Evolutionary conservation across 1,140 invertebrate species (phyloP).

Genomic region (Lordiphosa mommai): DNA sequence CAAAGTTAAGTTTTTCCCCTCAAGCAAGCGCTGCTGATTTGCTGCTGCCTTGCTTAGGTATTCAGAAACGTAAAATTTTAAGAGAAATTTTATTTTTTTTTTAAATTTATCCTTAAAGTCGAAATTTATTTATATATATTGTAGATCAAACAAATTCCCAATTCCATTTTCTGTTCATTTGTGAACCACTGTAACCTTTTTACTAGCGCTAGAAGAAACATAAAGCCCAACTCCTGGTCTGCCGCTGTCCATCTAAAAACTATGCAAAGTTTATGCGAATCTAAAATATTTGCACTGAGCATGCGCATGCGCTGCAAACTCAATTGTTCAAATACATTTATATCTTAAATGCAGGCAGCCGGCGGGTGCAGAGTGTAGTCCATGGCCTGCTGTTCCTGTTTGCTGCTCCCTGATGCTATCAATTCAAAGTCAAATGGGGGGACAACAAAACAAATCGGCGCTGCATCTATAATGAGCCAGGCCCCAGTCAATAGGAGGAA

Average conservation of each 20-base stretch:
- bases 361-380: constrained; percentile 9
- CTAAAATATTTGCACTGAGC: constrained; percentile 65
- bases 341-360: constrained; percentile 65
- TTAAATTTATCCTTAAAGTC: too few species aligned
- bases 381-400: constrained; percentile 11
- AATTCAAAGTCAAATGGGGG: constrained; percentile 77
- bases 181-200: constrained; percentile 9
- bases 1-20: too few species aligned
- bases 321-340: constrained; percentile 74
- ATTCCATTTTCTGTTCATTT: too few species aligned
- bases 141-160: too few species aligned
- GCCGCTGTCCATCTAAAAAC: constrained; percentile 37
- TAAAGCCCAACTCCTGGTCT: background rate
- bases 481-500: constrained; percentile 2
- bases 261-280: constrained; percentile 77
- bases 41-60: too few species aligned
- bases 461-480: constrained; percentile 72
- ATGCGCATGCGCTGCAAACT: constrained; percentile 67
- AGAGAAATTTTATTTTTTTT: too few species aligned
- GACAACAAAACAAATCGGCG: constrained; percentile 77
- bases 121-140: too few species aligned
- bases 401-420: constrained; percentile 62
- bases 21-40: too few species aligned
- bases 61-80: too few species aligned
- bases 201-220: too few species aligned